Percentiles rank a stretch among this genome's conserved stretches.
These are phyloP conservation scores for Poecilia picta DNA, from an alignment of 2,797 vertebrate genomes.

Conservation along the genomic window DNA sequence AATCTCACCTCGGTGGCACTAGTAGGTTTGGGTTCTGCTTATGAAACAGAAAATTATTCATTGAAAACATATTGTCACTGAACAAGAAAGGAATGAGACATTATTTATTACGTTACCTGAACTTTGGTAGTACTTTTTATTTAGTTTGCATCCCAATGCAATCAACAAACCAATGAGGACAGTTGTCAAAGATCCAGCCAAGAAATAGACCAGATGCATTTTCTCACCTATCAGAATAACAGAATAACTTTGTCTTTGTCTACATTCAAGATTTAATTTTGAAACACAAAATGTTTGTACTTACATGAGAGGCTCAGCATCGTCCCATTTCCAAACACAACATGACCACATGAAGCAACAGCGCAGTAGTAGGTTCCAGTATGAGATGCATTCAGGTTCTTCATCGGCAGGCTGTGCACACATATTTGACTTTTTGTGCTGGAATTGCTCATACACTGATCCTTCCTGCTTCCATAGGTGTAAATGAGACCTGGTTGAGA, in stretches of 20 bases:
- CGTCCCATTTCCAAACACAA: constrained; percentile 42
- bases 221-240: background rate
- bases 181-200: background rate
- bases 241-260: background rate
- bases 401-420: constrained; percentile 16
- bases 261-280: background rate
- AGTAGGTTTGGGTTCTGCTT: background rate
- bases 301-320: constrained; percentile 5
- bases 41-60: background rate
- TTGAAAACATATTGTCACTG: background rate
- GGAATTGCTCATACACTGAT: constrained; percentile 8
- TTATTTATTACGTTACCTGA: background rate
- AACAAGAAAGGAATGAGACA: background rate
- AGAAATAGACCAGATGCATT: background rate
- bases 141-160: constrained; percentile 20
- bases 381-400: background rate
- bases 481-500: constrained; percentile 48
- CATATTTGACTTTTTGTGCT: background rate
- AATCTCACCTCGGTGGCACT: background rate
- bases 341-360: constrained; percentile 52
- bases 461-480: constrained; percentile 23
- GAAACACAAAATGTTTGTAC: background rate
- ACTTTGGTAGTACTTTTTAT: background rate
- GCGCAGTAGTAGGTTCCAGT: constrained; percentile 50
- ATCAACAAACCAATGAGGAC: constrained; percentile 26